These are phyloP conservation scores for Dendrophyllia cribrosa DNA, from an alignment of 64 coral and sea anemone genomes.

Conservation along the genomic window DNA sequence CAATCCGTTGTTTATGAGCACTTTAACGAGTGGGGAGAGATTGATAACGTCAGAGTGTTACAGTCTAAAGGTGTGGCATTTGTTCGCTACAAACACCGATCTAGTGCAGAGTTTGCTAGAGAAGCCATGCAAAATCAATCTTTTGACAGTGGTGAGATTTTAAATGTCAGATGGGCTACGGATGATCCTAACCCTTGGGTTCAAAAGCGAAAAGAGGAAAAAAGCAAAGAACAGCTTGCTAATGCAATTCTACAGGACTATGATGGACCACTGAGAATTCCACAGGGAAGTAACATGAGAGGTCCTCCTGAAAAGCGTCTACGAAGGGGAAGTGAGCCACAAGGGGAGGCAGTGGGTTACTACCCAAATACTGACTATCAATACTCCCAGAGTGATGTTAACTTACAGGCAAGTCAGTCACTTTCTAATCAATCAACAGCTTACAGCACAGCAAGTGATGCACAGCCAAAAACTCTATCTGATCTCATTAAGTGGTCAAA, in stretches of 20 bases:
- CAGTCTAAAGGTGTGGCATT: slow-evolving; percentile 84
- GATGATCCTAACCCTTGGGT: slow-evolving; percentile 86
- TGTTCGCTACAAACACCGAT: slow-evolving; percentile 82
- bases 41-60: slow-evolving; percentile 82
- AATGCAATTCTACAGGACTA: slow-evolving; percentile 24
- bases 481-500: slow-evolving; percentile 90
- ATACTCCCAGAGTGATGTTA: slow-evolving; percentile 23
- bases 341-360: slow-evolving; percentile 63
- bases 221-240: slow-evolving; percentile 47
- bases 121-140: slow-evolving; percentile 94
- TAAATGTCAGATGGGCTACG: slow-evolving; percentile 90
- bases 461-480: slow-evolving; percentile 77
- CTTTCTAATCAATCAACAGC: not conserved
- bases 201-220: slow-evolving; percentile 53
- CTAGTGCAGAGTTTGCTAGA: slow-evolving; percentile 88
- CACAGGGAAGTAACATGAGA: not conserved
- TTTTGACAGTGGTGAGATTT: slow-evolving; percentile 71
- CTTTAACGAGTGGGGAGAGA: slow-evolving; percentile 88
- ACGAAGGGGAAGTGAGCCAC: not conserved
- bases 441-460: not conserved
- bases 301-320: not conserved
- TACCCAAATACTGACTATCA: slow-evolving; percentile 88
- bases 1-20: slow-evolving; percentile 80
- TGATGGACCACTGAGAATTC: slow-evolving; percentile 40
- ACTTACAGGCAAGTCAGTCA: not conserved